Conservation (phyloP, 2,888 invertebrate species). For the Cerastis leucographa region DNA sequence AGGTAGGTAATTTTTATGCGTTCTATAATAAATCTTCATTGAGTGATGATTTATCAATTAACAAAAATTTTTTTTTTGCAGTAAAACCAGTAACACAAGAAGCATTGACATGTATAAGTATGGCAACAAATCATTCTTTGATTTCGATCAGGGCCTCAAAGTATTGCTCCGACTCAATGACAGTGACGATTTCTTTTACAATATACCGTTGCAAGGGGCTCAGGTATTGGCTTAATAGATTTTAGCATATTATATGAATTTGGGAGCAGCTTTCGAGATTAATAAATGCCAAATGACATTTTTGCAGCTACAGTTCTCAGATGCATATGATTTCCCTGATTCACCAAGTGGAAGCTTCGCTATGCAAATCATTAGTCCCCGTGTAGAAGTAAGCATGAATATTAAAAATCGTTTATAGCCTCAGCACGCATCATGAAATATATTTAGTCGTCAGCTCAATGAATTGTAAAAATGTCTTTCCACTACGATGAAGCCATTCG, state of each 20-base stretch:
- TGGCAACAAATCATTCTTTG: conserved; percentile 86
- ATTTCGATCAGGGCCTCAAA: conserved; percentile 85
- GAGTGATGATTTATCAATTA: not conserved
- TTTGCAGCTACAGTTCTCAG: conserved; percentile 89
- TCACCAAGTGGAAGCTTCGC: conserved; percentile 89
- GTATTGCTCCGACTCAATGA: conserved; percentile 81
- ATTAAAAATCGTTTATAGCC: not conserved
- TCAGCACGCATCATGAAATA: conserved; percentile 14
- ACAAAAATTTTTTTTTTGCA: conserved; percentile 65
- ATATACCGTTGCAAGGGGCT: conserved; percentile 86
- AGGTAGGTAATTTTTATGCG: conserved; percentile 79
- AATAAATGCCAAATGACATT: not conserved
- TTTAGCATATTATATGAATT: not conserved
- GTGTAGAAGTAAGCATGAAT: conserved; percentile 78
- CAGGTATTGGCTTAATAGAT: conserved; percentile 76
- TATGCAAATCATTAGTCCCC: conserved; percentile 85
- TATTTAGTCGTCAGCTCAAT: conserved; percentile 47
- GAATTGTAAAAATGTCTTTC: conserved; percentile 57
- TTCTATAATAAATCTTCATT: not conserved
- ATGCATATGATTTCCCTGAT: conserved; percentile 91
- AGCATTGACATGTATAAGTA: conserved; percentile 83
- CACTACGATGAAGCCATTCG: conserved; percentile 38
- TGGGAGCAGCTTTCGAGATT: not conserved
- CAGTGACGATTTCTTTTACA: conserved; percentile 88
- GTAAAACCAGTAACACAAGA: conserved; percentile 67